Percentiles rank a stretch among this genome's conserved stretches.
Conservation (phyloP, 2,888 invertebrate species). For the Eupithecia vulgata region DNA sequence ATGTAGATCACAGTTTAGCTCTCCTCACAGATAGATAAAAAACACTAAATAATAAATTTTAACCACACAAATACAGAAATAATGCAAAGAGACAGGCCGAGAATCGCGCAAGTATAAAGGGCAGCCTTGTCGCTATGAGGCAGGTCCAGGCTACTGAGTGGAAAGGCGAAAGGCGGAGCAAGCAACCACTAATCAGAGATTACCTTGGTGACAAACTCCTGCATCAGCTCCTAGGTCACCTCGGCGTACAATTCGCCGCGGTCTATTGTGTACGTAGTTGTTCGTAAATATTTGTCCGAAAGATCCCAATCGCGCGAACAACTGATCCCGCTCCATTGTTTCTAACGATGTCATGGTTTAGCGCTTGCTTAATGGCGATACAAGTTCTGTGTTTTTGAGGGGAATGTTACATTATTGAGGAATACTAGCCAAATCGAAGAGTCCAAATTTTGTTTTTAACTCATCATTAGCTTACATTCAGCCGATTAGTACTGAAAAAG, state of each 20-base stretch:
- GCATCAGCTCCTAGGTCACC: neutral
- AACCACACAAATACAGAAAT: neutral
- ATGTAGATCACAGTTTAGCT: too few relatives aligned
- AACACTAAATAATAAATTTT: neutral
- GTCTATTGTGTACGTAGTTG: conserved; percentile 18
- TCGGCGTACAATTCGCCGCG: conserved; percentile 11
- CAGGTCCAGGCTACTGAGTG: neutral
- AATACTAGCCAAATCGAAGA: neutral
- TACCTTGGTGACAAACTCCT: neutral
- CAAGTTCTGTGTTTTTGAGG: neutral
- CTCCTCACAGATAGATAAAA: neutral
- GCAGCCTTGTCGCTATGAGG: neutral
- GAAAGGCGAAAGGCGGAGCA: neutral
- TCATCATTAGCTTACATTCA: too few relatives aligned
- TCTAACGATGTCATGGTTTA: conserved; percentile 41
- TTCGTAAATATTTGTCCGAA: conserved; percentile 30
- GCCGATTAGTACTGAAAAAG: too few relatives aligned
- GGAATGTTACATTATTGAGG: neutral
- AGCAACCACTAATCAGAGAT: neutral
- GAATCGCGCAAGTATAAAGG: neutral
- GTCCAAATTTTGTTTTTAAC: neutral
- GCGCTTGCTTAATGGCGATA: conserved; percentile 27
- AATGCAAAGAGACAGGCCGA: neutral
- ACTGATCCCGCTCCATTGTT: conserved; percentile 38
- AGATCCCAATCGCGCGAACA: conserved; percentile 31